Evolutionary conservation across 2,888 invertebrate species (phyloP), one percentile per base, ranked within the genome.

Genomic region (Ornithoptera priamus): DNA sequence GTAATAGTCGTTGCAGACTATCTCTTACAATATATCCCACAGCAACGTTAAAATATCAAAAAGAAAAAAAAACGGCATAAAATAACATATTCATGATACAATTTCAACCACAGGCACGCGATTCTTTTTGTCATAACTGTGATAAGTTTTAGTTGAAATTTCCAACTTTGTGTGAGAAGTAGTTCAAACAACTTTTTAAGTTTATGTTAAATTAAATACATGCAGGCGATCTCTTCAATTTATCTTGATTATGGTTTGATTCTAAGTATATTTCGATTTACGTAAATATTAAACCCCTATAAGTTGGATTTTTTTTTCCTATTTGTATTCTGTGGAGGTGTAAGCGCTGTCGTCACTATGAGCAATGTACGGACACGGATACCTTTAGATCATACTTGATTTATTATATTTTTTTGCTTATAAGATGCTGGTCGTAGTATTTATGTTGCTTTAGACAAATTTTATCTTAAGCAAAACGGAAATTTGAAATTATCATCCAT

Each of bases 351-450:
- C 75, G 71, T 73, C 71, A 71, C 69, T 70, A 68, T 65, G 64
- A 71, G 67, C 65, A 53, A 67, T 61, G 62, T 62, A 61, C 50
- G 66, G 39, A 78, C 62, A 58, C 58, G 50, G 75, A 81, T 80
- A 78, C 81, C 71, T 80, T 77, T 76, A 81, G 81, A 85, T 81
- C 83, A 79, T 67, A 22, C 67, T 77, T 86, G 88, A 88, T 88
- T 86, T 88, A 88, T 80, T 82, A 75, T 72, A 76, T 74, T 78
- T 82, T 83, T 81, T 75, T 82, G 81, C 58, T 63, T 39, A 59
- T 24, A 67, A 20, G 58, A 7, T 36, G 22, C 18, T 42, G 7
- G 2, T 42, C 24, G 42, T 60, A 62, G 5, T 53, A 53, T n/a
- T 6, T 53, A n/a, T 53, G 10, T 50, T 50, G 10, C 15, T 50